Conservation (phyloP, 2,113 vertebrate genomes). For the Anhinga rufa region DNA sequence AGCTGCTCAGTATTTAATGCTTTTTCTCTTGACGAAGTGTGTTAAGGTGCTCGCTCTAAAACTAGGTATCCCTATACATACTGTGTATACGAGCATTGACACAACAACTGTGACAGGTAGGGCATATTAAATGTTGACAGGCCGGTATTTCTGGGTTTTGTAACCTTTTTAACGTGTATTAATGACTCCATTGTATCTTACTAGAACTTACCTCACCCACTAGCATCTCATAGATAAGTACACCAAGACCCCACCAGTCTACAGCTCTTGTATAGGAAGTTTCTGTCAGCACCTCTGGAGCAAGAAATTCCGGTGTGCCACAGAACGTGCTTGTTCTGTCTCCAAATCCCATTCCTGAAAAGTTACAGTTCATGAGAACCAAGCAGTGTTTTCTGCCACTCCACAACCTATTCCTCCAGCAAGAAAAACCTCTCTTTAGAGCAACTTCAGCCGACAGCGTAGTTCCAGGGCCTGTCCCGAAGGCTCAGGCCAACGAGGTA, state of each 20-base stretch:
- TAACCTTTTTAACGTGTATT: neutral
- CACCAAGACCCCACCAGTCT: slow-evolving; percentile 98
- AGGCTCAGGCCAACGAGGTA: neutral
- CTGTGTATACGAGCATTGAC: no score
- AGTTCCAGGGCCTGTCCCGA: neutral
- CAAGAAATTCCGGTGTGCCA: slow-evolving; percentile 97
- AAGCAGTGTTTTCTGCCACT: neutral
- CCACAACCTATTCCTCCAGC: neutral
- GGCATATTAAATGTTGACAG: neutral
- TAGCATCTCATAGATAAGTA: slow-evolving; percentile 99
- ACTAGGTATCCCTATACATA: neutral
- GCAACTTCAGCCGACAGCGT: neutral
- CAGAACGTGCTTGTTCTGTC: slow-evolving; percentile 98
- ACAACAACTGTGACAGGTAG: neutral
- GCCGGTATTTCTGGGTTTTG: neutral
- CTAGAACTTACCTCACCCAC: slow-evolving; percentile 90
- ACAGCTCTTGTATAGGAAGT: slow-evolving; percentile 97
- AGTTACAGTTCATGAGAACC: slow-evolving; percentile 15
- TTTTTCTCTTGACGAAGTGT: neutral
- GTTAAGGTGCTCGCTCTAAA: neutral
- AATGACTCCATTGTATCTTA: neutral
- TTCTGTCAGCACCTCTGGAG: slow-evolving; percentile 96
- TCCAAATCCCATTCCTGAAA: slow-evolving; percentile 95
- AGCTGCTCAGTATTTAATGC: neutral
- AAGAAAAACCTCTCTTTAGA: neutral